Evolutionary conservation across 2,888 invertebrate genomes (phyloP), one percentile per base, ranked within the genome.

Genomic region (Phyllotreta cruciferae): DNA sequence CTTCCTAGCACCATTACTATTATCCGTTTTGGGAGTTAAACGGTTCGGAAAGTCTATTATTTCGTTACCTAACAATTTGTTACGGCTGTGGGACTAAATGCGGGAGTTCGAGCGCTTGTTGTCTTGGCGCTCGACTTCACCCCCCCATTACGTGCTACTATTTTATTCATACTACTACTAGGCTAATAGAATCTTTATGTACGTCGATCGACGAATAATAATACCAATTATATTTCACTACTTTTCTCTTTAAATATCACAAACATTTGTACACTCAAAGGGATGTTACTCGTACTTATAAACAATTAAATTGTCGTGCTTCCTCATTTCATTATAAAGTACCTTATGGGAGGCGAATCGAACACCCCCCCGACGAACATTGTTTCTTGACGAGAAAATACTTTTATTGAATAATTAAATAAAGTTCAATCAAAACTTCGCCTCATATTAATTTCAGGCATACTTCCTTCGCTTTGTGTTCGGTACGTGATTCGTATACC

Each of bases 1-100:
- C 54, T 62, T 47, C 62, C 53, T 62, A 58, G 58, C 50, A 58
- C 42, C 52, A 60, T 52, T 37, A 56, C 62, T 60, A 68, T 68
- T 68, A 68, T 68, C 66, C 62, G 60, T 53, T 60, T 60, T 66
- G 57, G 36, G 54, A 68, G 62, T 68, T 68, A 68, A 68, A 68
- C 62, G 68, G 63, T 66, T 64, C 50, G 62, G 66, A 66, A 68
- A 66, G 69, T 68, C 66, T 68, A 68, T 68, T 68, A 68, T 63
- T 66, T 62, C 62, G 56, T 62, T 61, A 61, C 61, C 63, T 50
- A 64, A 68, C 68, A 66, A 68, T 66, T 68, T 68, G 66, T 64
- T 61, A 60, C 52, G 52, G 60, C 52, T 60, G 7, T 10, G 24
- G 4, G 37, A 37, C 10, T 52, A 52, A 52, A 24, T 24, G 37